Percentiles rank a stretch among this genome's conserved stretches.
Conservation (phyloP, 2,888 invertebrate genomes). For the Scaptomyza tumidula region DNA sequence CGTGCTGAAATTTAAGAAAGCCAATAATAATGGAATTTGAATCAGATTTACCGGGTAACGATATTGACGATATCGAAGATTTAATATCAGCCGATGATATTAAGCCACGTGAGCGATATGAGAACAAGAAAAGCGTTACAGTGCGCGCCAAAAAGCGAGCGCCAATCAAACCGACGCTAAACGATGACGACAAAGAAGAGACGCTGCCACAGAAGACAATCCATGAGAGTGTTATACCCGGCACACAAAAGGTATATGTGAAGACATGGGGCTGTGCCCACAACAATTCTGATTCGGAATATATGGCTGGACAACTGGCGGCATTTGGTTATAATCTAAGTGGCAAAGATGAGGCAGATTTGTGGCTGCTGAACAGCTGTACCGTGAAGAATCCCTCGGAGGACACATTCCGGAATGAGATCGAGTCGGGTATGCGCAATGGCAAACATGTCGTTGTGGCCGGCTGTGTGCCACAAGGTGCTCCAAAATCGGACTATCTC, state of each 20-base stretch:
- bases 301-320: conserved; percentile 98
- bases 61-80: conserved; percentile 93
- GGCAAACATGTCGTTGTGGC: conserved; percentile 97
- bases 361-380: conserved; percentile 98
- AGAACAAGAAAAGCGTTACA: conserved; percentile 89
- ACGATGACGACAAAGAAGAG: conserved; percentile 8
- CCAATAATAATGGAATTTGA: conserved; percentile 40
- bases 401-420: conserved; percentile 95
- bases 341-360: conserved; percentile 91
- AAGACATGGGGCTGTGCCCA: conserved; percentile 99
- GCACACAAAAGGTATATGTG: conserved; percentile 92
- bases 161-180: conserved; percentile 39
- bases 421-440: conserved; percentile 89
- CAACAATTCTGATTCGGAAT: conserved; percentile 98
- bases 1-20: conserved; percentile 34
- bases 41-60: conserved; percentile 60
- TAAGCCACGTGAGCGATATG: conserved; percentile 91
- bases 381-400: conserved; percentile 99
- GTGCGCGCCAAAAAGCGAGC: conserved; percentile 87
- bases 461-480: conserved; percentile 98
- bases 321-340: conserved; percentile 94
- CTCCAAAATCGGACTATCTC: conserved; percentile 88
- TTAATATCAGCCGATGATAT: conserved; percentile 92
- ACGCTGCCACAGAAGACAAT: conserved; percentile 77
- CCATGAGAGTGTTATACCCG: conserved; percentile 87